These are phyloP conservation scores for Phalacrocorax pelagicus DNA, from an alignment of 2,113 vertebrate genomes.

Conservation along the genomic window DNA sequence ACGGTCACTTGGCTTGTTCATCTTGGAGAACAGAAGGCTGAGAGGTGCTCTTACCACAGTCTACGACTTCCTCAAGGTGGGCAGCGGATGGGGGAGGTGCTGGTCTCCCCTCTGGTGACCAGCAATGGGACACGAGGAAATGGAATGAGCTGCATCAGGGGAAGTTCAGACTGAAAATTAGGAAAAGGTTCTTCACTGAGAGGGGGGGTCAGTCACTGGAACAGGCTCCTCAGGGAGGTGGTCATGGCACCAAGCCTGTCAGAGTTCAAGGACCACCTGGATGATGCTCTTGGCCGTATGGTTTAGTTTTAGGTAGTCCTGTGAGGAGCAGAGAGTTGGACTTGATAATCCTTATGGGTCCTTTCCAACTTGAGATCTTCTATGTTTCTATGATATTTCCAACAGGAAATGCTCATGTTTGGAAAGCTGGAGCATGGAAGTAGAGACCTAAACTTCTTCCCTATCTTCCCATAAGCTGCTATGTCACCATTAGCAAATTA, in stretches of 20 bases:
- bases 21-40: neutral
- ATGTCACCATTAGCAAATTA: neutral
- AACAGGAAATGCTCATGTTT: neutral
- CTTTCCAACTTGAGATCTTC: neutral
- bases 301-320: neutral
- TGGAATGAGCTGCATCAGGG: neutral
- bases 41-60: neutral
- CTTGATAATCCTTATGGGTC: rapidly evolving
- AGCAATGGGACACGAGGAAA: neutral
- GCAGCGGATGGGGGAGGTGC: neutral
- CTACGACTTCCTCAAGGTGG: neutral
- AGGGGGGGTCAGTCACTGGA: neutral
- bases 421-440: neutral
- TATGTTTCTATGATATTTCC: neutral
- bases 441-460: neutral
- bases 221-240: neutral
- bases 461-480: neutral
- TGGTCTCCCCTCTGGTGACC: neutral
- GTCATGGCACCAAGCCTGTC: neutral
- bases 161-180: neutral
- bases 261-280: neutral
- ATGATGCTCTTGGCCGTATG: neutral
- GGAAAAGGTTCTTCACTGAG: neutral
- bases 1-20: neutral
- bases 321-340: neutral